Conservation (phyloP, 2,797 vertebrate genomes). For the Artibeus jamaicensis region DNA sequence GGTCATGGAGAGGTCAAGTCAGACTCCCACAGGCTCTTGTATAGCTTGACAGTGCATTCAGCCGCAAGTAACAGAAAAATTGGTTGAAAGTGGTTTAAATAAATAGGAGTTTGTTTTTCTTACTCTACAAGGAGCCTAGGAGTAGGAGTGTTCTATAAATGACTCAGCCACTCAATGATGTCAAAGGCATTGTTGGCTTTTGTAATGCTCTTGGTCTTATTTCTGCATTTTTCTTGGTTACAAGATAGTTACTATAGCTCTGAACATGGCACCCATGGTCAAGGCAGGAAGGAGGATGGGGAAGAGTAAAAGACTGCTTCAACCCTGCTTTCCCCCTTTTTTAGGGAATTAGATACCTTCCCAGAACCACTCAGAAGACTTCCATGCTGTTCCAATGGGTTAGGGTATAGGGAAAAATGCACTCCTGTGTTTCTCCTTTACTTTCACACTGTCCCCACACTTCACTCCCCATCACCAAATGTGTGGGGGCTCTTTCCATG, state of each 20-base stretch:
- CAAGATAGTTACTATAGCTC: background rate
- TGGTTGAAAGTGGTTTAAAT: background rate
- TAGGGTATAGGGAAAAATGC: background rate
- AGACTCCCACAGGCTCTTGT: background rate
- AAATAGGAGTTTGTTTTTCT: background rate
- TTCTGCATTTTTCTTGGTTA: background rate
- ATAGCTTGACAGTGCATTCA: background rate
- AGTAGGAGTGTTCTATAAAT: background rate
- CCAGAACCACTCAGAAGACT: background rate
- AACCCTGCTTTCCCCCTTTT: background rate
- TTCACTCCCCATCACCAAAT: background rate
- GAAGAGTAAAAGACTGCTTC: background rate
- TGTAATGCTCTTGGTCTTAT: background rate
- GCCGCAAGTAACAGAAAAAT: slow-evolving; percentile 27
- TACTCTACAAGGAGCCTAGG: background rate
- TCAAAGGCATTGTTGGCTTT: background rate
- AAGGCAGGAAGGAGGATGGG: background rate
- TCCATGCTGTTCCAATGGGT: background rate
- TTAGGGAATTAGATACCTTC: background rate
- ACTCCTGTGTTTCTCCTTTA: background rate
- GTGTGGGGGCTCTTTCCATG: background rate
- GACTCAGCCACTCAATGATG: background rate
- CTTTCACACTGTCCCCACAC: background rate
- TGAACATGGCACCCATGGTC: background rate
- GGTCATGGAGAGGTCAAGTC: background rate